These are phyloP conservation scores for Origma solitaria DNA, from an alignment of 2,113 vertebrate genomes.

Conservation along the genomic window DNA sequence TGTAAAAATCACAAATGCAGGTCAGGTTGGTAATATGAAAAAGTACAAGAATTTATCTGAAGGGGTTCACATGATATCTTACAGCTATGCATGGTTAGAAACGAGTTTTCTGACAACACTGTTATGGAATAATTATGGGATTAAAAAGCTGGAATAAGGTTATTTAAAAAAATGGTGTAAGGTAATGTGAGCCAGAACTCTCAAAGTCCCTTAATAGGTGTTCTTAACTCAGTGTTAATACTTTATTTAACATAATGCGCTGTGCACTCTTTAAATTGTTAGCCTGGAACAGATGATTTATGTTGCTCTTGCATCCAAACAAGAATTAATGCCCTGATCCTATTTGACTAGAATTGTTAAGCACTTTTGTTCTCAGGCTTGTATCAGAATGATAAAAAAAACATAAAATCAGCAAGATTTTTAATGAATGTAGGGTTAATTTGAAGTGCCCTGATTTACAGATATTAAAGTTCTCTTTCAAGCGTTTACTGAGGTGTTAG, in stretches of 20 bases:
- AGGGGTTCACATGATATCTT: not conserved
- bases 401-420: conserved; percentile 52
- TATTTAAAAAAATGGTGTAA: conserved; percentile 7
- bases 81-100: not conserved
- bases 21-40: not conserved
- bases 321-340: conserved; percentile 29
- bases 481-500: conserved; percentile 5
- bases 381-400: conserved; percentile 40
- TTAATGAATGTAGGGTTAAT: conserved; percentile 30
- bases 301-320: conserved; percentile 23
- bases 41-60: not conserved
- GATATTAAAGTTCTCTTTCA: not conserved
- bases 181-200: conserved; percentile 52
- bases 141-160: conserved; percentile 43
- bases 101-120: not conserved
- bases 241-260: conserved; percentile 47
- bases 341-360: conserved; percentile 39
- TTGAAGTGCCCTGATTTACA: conserved; percentile 47
- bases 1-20: not conserved
- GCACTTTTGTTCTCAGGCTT: not conserved
- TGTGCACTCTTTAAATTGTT: conserved; percentile 48
- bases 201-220: conserved; percentile 57
- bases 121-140: conserved; percentile 7
- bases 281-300: conserved; percentile 42
- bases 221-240: conserved; percentile 54